Conservation (phyloP, 2,113 vertebrate genomes). For the Camelus dromedarius region DNA sequence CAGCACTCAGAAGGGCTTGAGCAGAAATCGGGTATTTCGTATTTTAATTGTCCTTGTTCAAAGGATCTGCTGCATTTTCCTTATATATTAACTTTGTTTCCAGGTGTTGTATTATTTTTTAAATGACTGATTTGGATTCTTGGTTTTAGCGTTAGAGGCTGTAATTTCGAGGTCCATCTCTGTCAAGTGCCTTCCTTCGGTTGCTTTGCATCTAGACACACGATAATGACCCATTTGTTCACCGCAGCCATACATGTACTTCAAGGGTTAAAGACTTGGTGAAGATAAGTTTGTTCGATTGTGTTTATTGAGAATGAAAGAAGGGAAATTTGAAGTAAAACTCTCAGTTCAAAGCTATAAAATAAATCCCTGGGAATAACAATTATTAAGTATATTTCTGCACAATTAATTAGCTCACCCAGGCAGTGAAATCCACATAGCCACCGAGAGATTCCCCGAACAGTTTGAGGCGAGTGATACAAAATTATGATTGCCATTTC, state of each 20-base stretch:
- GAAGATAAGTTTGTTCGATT: neutral
- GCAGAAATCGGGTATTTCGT: neutral
- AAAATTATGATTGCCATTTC: conserved; percentile 11
- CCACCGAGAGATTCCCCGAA: neutral
- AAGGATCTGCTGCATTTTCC: neutral
- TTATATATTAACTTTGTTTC: neutral
- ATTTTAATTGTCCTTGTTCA: neutral
- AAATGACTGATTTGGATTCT: neutral
- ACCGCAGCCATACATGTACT: neutral
- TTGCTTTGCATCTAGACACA: neutral
- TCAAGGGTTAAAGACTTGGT: neutral
- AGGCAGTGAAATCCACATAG: neutral
- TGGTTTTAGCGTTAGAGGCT: neutral
- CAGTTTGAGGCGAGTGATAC: neutral
- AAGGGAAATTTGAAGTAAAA: neutral
- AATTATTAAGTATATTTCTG: conserved; percentile 51
- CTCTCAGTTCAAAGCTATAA: conserved; percentile 16
- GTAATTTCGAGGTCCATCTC: neutral
- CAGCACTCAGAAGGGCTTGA: neutral
- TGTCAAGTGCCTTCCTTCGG: neutral
- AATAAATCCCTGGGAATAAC: neutral
- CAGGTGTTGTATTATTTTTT: neutral
- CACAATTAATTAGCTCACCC: neutral
- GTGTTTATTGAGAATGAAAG: neutral
- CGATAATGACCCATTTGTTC: neutral